Evolutionary conservation across 2,797 vertebrate species (phyloP).

Genomic region (Coccyzus lansbergi): DNA sequence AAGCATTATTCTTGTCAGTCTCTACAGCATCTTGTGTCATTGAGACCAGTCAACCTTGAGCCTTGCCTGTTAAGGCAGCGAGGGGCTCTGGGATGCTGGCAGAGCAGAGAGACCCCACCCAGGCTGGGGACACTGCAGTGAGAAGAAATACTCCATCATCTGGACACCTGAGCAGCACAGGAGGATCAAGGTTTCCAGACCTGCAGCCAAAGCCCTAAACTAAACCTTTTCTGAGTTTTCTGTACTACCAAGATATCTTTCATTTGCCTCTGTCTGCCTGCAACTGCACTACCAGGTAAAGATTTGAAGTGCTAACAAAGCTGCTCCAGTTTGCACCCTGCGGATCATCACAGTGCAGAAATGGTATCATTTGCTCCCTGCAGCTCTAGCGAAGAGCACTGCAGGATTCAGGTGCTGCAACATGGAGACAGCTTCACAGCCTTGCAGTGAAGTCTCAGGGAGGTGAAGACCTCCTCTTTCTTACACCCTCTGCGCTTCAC

Average conservation of each 20-base stretch:
- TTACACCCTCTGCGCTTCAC: not conserved
- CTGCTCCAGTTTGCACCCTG: accelerated
- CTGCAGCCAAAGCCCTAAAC: not conserved
- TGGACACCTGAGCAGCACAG: not conserved
- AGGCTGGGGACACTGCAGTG: not conserved
- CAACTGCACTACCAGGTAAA: not conserved
- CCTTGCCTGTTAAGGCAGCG: not conserved
- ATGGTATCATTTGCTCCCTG: not conserved
- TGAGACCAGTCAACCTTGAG: not conserved
- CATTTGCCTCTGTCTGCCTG: not conserved
- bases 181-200: not conserved
- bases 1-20: not conserved
- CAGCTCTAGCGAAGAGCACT: not conserved
- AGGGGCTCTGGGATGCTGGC: not conserved
- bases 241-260: not conserved
- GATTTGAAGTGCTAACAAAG: not conserved
- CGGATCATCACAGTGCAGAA: not conserved
- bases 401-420: not conserved
- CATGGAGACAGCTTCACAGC: not conserved
- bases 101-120: not conserved
- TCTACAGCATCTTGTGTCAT: not conserved
- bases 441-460: not conserved
- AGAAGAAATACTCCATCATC: not conserved
- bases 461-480: not conserved
- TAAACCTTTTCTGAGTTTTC: not conserved